phyloP scores from a whole-genome alignment of 2,888 invertebrate genomes.

The Scaptomyza caliginosa region DNA sequence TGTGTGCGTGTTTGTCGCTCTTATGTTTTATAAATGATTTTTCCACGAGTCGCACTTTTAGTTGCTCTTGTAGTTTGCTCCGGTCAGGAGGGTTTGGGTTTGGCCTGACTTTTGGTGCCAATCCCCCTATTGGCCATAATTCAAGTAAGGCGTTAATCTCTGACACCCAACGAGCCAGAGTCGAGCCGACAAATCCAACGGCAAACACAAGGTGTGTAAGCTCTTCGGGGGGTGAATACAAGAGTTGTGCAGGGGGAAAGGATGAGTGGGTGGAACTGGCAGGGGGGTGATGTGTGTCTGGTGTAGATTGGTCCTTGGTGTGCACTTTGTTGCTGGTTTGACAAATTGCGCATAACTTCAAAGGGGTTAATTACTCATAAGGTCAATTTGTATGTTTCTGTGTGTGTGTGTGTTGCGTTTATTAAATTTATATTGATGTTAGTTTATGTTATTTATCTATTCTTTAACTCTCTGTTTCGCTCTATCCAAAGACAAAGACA shows the following conservation, averaged over 20 bases:
- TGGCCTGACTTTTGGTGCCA: conserved; percentile 23
- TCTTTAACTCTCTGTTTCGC: not conserved
- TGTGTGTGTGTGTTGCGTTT: conserved; percentile 15
- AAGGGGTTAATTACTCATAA: conserved; percentile 63
- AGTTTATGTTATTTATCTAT: not conserved
- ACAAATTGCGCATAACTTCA: conserved; percentile 62
- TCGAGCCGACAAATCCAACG: conserved; percentile 27
- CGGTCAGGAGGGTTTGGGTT: conserved; percentile 8
- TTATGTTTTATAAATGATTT: conserved; percentile 76
- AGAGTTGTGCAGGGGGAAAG: not conserved
- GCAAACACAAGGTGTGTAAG: conserved; percentile 5
- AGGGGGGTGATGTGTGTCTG: no score
- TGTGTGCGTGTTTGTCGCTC: conserved; percentile 59
- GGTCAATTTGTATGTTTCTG: conserved; percentile 45
- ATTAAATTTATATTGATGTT: conserved; percentile 32
- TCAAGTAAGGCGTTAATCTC: conserved; percentile 72
- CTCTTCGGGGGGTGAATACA: not conserved
- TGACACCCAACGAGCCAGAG: conserved; percentile 59
- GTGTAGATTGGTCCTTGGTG: conserved; percentile 22
- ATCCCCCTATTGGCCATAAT: conserved; percentile 57
- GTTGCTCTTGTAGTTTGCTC: conserved; percentile 46
- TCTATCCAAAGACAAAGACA: not conserved
- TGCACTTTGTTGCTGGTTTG: conserved; percentile 53
- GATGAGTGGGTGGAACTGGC: not conserved
- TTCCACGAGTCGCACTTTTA: conserved; percentile 51